Evolutionary conservation across 2,888 invertebrate genomes (phyloP).

Genomic region (Biston betularia): DNA sequence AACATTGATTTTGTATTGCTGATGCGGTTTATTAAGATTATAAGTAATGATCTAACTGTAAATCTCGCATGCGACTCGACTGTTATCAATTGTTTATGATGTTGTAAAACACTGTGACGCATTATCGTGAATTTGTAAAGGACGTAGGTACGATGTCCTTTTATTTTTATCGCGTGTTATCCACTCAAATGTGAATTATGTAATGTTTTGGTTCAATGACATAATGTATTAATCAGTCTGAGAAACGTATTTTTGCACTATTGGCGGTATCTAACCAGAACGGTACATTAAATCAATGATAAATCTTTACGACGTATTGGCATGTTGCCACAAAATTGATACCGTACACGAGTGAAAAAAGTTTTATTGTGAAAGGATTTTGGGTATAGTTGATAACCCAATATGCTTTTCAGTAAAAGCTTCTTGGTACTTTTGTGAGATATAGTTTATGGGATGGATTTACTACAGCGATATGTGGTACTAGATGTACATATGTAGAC

Average conservation of each 20-base stretch:
- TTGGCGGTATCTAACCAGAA: constrained; percentile 36
- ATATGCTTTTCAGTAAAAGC: constrained; percentile 39
- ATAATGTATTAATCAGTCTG: constrained; percentile 44
- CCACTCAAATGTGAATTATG: constrained; percentile 38
- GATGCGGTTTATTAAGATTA: constrained; percentile 34
- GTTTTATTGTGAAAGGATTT: constrained; percentile 32
- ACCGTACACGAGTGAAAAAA: constrained; percentile 40
- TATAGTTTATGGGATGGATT: constrained; percentile 22
- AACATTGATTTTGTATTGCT: constrained; percentile 46
- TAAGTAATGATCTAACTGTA: constrained; percentile 47
- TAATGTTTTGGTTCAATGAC: constrained; percentile 45
- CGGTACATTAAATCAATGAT: constrained; percentile 42
- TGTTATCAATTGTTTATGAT: constrained; percentile 56
- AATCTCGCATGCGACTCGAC: constrained; percentile 53
- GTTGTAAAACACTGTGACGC: constrained; percentile 52
- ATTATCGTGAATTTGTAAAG: constrained; percentile 52
- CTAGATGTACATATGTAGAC: background rate
- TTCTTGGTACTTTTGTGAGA: constrained; percentile 27
- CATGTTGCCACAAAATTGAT: constrained; percentile 40
- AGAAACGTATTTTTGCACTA: constrained; percentile 40
- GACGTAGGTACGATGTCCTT: constrained; percentile 24
- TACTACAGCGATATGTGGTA: background rate
- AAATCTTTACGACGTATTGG: constrained; percentile 44
- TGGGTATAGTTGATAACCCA: constrained; percentile 28
- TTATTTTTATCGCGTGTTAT: constrained; percentile 34